These are phyloP conservation scores for Psix sp. DNA, from an alignment of 1,140 invertebrate genomes.

Conservation along the genomic window DNA sequence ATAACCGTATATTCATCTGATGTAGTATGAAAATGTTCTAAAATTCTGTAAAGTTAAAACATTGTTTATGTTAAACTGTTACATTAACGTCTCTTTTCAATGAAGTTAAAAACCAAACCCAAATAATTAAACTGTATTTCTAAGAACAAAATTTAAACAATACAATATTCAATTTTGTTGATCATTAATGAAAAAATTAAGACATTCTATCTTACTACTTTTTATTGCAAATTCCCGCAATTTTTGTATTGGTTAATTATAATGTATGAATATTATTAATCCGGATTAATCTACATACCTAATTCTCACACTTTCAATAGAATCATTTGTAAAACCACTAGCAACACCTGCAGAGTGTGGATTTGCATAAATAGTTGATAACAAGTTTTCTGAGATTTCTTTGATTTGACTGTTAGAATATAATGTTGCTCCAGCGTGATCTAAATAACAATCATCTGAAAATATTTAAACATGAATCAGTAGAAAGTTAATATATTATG, in stretches of 20 bases:
- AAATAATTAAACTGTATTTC: neutral
- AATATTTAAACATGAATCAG: constrained; percentile 35
- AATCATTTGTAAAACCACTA: constrained; percentile 86
- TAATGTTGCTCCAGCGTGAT: constrained; percentile 92
- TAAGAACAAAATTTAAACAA: too few relatives aligned
- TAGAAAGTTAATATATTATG: neutral
- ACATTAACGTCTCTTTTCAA: too few relatives aligned
- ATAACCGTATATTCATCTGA: constrained; percentile 89
- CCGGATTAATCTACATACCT: too few relatives aligned
- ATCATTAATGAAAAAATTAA: neutral
- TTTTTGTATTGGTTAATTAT: too few relatives aligned
- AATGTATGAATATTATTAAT: too few relatives aligned
- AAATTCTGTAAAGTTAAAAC: constrained; percentile 79
- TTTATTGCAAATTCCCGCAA: too few relatives aligned
- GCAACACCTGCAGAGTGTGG: constrained; percentile 86
- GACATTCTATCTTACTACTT: too few relatives aligned
- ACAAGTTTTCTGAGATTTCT: constrained; percentile 81
- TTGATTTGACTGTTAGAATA: constrained; percentile 87
- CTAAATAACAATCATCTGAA: constrained; percentile 88
- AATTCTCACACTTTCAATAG: constrained; percentile 87
- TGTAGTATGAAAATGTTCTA: constrained; percentile 90
- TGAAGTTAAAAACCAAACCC: too few relatives aligned
- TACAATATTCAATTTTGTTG: too few relatives aligned
- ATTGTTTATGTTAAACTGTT: constrained; percentile 6
- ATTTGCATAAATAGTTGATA: constrained; percentile 88